Evolutionary conservation across 37 sponge, comb jelly and placozoan genomes (phyloP), one percentile per base, ranked within the genome.

Genomic region (Haliclona indistincta): DNA sequence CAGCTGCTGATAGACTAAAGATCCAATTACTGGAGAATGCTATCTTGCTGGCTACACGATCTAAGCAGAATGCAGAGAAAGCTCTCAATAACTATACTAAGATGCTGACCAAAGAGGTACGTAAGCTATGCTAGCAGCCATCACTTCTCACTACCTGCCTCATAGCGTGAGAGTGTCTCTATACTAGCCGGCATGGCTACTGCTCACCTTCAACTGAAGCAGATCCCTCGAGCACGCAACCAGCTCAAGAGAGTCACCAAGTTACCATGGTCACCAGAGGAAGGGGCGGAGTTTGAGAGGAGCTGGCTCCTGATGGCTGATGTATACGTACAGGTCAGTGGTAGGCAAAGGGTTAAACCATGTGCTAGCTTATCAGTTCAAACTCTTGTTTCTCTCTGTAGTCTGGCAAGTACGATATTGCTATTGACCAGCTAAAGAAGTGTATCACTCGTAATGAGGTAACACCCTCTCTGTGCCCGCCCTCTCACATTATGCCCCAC

Each of bases 291-390:
- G 23, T 88, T 96, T 79, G 99, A 99, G 68, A 77, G 72, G 67
- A 58, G 87, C 45, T 93, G 94, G 96, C 73, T 99, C 36, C 79
- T 99, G 10, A 78, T 96, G n/a, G 91, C 96, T 23, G 99, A 99
- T 79, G 82, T 93, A 42, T 93, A 93, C 71, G 86, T 99, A 37
- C 92, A 93, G 75, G 77, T 86, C n/a, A n/a, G n/a, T n/a, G n/a
- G n/a, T n/a, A n/a, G 23, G 71, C 25, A 42, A 40, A n/a, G 15
- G 26, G 2, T 33, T 36, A 70, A 25, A 70, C 5, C 13, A 22
- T 25, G 10, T 70, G 4, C 4, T 22, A 10, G 4, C 41, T 64
- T 69, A 17, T 8, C 5, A 19, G 28, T 71, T 17, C 22, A 37
- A 33, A 8, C 4, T 56, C 4, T 15, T 64, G 5, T 6, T 75